Base-by-base conservation (phyloP, 2,797 vertebrate species). In the Gallinago solitaria region DNA sequence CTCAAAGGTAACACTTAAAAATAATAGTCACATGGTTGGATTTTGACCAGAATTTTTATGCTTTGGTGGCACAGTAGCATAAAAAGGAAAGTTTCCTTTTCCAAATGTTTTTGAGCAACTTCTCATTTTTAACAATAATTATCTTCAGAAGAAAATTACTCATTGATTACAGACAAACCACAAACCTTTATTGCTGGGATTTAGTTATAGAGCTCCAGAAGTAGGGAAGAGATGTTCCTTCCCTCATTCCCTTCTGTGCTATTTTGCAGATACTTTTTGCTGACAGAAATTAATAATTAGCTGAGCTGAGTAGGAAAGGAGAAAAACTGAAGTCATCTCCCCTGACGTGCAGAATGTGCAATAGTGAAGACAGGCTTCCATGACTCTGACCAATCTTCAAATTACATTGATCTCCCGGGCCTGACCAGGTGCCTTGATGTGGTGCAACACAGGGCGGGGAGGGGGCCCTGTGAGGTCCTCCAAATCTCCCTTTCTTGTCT, bases 391-490 rank as follows among this genome's bases (percentile, higher is more conserved):
- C 5, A 67, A 7, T 5, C 23, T 53, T 5, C 30, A 84, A 7
- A 71, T 20, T 21, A 11, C 5, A 6, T 9, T 35, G 15, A 18
- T 67, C 35, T 53, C 50, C 47, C 48, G 25, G 17, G 13, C 25
- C 57, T 73, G 50, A 21, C 25, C 12, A 5, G 10, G 10, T 20
- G 18, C 33, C 33, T 37, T 18, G 20, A 89, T 4, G 11, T 71
- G 19, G 28, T 73, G 33, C 23, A 78, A 11, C 8, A 0, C 1
- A 0, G n/a, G 23, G n/a, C 16, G 2, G n/a, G 9, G 24, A 1
- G 32, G 7, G 8, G 13, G 6, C 1, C 9, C 2, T 1, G 13
- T 35, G 47, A 73, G 35, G 25, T 35, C 2, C 10, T 56, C 17
- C 60, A 68, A 83, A 33, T 4, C 12, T 67, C 16, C 6, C 23